Evolutionary conservation across 2,113 vertebrate genomes (phyloP), one percentile per base, ranked within the genome.

Genomic region (Brachyhypopomus occidentalis): DNA sequence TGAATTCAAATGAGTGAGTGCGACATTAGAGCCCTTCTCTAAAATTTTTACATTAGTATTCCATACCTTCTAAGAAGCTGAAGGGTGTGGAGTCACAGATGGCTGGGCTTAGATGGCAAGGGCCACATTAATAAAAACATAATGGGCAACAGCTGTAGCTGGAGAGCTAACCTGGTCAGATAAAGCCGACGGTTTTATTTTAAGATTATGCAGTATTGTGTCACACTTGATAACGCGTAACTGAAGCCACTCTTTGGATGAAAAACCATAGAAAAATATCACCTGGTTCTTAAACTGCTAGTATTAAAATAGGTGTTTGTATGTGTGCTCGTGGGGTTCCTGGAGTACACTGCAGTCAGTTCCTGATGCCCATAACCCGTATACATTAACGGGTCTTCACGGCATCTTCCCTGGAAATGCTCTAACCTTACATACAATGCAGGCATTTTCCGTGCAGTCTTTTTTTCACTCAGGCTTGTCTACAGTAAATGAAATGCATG

Each of bases 51-150:
- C 16, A 52, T 81, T 60, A 82, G 45, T 45, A 79, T 79, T 82
- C 70, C 58, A 58, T 72, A 27, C 41, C 36, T 79, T 70, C 20
- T 36, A 71, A 82, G 81, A 25, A 52, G 67, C 8, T 64, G 59
- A 66, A 85, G 72, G 74, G 27, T 73, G 83, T 59, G 41, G 25
- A 52, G 67, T 63, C 77, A 77, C 84, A 85, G 67, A 80, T 83
- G 77, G 73, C 25, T 69, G 66, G 55, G 30, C 66, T 85, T 38
- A 77, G 34, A 75, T 62, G 30, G n/a, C 69, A 66, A 67, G 67
- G 73, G 30, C 70, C 38, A 38, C 66, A 85, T 79, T 79, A 77
- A 70, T 75, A 69, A 80, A 85, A 76, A 17, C 11, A 69, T 75
- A 72, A 80, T 83, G 60, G 72, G 66, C 27, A 77, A 83, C 77